Percentiles rank a stretch among this genome's conserved stretches.
Conservation (phyloP, 2,888 invertebrate genomes). For the Morinoia aosen region DNA sequence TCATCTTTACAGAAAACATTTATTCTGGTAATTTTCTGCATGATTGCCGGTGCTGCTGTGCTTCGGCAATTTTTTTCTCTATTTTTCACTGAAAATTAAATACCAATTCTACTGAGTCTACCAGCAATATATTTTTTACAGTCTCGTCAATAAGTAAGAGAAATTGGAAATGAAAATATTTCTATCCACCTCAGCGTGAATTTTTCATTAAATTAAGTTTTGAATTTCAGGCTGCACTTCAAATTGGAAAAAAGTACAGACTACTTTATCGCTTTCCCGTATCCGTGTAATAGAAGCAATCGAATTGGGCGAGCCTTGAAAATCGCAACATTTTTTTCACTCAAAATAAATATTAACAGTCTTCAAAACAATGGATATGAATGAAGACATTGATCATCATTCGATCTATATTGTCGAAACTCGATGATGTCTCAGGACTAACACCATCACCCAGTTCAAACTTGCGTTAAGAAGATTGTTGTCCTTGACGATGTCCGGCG, state of each 20-base stretch:
- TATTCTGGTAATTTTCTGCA: too few relatives aligned
- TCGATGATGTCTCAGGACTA: neutral
- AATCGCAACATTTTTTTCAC: neutral
- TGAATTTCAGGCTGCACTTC: neutral
- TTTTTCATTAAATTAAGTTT: neutral
- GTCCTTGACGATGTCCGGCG: constrained; percentile 9
- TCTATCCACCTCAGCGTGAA: neutral
- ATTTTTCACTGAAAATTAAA: too few relatives aligned
- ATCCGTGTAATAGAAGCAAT: neutral
- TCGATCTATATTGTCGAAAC: neutral
- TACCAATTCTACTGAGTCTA: too few relatives aligned
- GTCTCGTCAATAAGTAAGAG: too few relatives aligned
- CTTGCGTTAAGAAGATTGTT: neutral
- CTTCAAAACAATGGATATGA: neutral
- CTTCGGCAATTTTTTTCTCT: too few relatives aligned
- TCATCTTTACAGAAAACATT: too few relatives aligned
- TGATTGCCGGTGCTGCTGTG: too few relatives aligned
- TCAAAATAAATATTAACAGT: neutral
- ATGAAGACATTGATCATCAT: neutral
- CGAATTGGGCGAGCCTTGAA: neutral
- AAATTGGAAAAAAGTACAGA: too few relatives aligned
- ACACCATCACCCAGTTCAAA: neutral
- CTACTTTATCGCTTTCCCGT: neutral
- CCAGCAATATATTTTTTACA: too few relatives aligned
- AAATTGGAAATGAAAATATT: too few relatives aligned